Percentiles rank a stretch among this genome's conserved stretches.
These are phyloP conservation scores for Brienomyrus longianalis DNA, from an alignment of 2,113 vertebrate genomes.

Conservation along the genomic window DNA sequence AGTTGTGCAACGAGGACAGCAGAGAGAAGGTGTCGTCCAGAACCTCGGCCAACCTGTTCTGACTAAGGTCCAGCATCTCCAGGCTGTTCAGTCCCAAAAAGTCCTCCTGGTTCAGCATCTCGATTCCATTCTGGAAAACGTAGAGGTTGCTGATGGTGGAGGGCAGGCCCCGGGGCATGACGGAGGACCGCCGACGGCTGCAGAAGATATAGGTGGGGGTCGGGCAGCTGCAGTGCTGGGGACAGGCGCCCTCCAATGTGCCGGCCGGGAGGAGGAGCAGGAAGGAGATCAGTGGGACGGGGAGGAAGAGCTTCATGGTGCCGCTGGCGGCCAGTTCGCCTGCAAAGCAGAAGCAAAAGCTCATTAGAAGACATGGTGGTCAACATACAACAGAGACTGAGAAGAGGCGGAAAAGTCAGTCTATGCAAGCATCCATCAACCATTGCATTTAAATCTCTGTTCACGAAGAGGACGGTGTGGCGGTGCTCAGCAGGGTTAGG, in stretches of 20 bases:
- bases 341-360: conserved; percentile 33
- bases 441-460: neutral
- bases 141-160: conserved; percentile 64
- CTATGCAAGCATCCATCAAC: neutral
- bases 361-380: neutral
- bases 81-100: conserved; percentile 64
- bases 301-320: conserved; percentile 41
- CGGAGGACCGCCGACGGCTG: conserved; percentile 35
- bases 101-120: conserved; percentile 56
- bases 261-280: conserved; percentile 36
- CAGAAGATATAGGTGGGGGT: conserved; percentile 43
- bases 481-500: too few species aligned
- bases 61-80: conserved; percentile 77
- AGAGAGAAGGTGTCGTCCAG: conserved; percentile 71
- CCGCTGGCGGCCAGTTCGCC: conserved; percentile 15
- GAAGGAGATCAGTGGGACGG: conserved; percentile 33
- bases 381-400: too few species aligned
- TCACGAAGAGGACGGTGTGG: too few species aligned
- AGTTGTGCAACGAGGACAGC: conserved; percentile 70
- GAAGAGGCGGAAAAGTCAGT: neutral
- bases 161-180: conserved; percentile 65
- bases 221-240: conserved; percentile 46
- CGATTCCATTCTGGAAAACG: conserved; percentile 75
- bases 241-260: conserved; percentile 48
- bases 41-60: conserved; percentile 73